Percentiles rank a stretch among this genome's conserved stretches.
phyloP scores from a whole-genome alignment of 1,140 invertebrate genomes.

The Capitella teleta region DNA sequence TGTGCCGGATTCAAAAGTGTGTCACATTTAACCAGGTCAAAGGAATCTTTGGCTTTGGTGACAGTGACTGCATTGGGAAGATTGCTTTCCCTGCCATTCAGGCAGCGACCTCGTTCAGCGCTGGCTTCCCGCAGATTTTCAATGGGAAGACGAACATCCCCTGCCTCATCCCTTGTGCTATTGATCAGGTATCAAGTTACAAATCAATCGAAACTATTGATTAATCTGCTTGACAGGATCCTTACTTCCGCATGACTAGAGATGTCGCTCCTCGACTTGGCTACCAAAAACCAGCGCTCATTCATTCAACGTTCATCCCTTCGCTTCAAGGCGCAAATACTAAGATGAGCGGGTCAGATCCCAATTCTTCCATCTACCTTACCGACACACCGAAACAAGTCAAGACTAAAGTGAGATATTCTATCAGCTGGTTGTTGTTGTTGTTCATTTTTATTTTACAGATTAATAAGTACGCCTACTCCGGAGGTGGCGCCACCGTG shows the following conservation, averaged over 20 bases:
- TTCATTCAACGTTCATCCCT: slow-evolving; percentile 92
- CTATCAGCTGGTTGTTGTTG: neutral
- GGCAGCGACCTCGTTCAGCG: slow-evolving; percentile 86
- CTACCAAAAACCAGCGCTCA: slow-evolving; percentile 79
- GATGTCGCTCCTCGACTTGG: slow-evolving; percentile 87
- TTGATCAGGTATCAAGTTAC: slow-evolving; percentile 67
- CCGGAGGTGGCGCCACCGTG: slow-evolving; percentile 82
- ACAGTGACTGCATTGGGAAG: slow-evolving; percentile 90
- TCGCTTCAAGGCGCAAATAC: slow-evolving; percentile 90
- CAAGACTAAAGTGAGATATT: slow-evolving; percentile 68
- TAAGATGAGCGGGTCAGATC: slow-evolving; percentile 96
- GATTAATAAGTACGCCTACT: slow-evolving; percentile 98
- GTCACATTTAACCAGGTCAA: slow-evolving; percentile 88
- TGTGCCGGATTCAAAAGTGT: slow-evolving; percentile 78
- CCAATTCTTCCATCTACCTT: slow-evolving; percentile 86
- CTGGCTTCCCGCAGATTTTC: slow-evolving; percentile 94
- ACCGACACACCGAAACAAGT: slow-evolving; percentile 93
- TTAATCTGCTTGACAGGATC: slow-evolving; percentile 54
- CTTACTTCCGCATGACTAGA: slow-evolving; percentile 96
- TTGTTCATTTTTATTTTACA: slow-evolving; percentile 26
- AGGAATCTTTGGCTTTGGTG: slow-evolving; percentile 95
- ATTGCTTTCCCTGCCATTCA: slow-evolving; percentile 93
- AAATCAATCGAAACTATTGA: neutral
- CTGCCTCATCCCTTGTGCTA: slow-evolving; percentile 95
- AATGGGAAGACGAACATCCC: slow-evolving; percentile 62